Evolutionary conservation across 2,113 vertebrate species (phyloP).

Genomic region (Paedocypris sp.): DNA sequence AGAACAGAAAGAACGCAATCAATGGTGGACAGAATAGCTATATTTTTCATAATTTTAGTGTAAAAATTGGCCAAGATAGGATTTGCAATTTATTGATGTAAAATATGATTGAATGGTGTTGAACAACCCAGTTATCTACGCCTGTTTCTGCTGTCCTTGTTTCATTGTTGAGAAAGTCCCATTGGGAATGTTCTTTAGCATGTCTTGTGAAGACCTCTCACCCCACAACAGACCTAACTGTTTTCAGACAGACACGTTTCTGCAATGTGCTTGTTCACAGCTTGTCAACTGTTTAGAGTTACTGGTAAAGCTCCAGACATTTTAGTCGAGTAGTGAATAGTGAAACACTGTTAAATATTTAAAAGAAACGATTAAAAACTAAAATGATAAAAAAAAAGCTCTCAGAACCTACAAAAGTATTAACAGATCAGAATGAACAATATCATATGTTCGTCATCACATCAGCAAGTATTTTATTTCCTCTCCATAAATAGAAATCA

Average conservation of each 20-base stretch:
- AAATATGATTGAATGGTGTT: constrained; percentile 29
- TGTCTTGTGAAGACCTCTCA: constrained; percentile 49
- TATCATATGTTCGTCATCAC: no score
- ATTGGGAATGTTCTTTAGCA: constrained; percentile 43
- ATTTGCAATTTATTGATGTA: constrained; percentile 34
- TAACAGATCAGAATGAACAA: no score
- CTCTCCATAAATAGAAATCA: no score
- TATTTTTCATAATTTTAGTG: neutral
- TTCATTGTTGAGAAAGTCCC: constrained; percentile 41
- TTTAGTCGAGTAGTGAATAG: no score
- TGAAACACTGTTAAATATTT: no score
- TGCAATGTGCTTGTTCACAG: constrained; percentile 2
- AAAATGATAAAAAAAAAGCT: no score
- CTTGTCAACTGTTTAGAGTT: neutral
- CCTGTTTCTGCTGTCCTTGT: constrained; percentile 44
- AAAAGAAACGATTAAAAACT: no score
- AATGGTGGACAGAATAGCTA: neutral
- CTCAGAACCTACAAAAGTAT: no score
- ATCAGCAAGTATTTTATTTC: no score
- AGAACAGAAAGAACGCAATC: neutral
- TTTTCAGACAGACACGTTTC: constrained; percentile 24
- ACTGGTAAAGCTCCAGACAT: neutral
- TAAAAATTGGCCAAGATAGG: neutral
- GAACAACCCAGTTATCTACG: constrained; percentile 48
- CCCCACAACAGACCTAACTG: constrained; percentile 42